phyloP scores from a whole-genome alignment of 30 jellyfish, hydroid and myxozoan species.

The Pseudorhiza aurosa region DNA sequence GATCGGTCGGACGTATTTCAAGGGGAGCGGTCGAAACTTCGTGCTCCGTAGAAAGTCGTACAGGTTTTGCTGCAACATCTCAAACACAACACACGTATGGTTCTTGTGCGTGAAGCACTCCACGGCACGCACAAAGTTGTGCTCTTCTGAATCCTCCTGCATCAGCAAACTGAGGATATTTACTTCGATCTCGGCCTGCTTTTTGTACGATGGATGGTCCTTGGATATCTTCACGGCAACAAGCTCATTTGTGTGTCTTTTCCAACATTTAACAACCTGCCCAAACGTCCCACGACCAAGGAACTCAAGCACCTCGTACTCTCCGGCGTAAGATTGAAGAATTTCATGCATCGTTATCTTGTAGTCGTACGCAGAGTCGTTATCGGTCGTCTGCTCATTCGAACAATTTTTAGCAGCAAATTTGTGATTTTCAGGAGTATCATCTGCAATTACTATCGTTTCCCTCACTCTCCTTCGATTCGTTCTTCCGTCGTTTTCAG shows the following conservation, averaged over 20 bases:
- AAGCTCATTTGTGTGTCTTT: constrained; percentile 93
- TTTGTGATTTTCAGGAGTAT: constrained; percentile 80
- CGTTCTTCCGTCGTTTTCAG: constrained; percentile 66
- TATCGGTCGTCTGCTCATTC: constrained; percentile 59
- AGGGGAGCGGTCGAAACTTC: constrained; percentile 89
- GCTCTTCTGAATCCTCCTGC: constrained; percentile 98
- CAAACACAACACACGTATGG: constrained; percentile 99
- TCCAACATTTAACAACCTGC: constrained; percentile 99
- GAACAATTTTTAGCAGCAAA: constrained; percentile 50
- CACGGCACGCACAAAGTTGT: constrained; percentile 93
- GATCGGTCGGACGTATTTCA: constrained; percentile 96
- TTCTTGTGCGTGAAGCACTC: constrained; percentile 96
- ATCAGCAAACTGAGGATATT: constrained; percentile 86
- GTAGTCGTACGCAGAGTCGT: constrained; percentile 92
- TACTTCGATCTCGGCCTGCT: constrained; percentile 99
- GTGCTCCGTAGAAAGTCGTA: constrained; percentile 96
- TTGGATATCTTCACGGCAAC: constrained; percentile 98
- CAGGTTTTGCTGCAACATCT: constrained; percentile 96
- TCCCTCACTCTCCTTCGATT: constrained; percentile 74
- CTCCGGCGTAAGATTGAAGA: constrained; percentile 95
- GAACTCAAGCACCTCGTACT: constrained; percentile 95
- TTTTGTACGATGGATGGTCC: constrained; percentile 97
- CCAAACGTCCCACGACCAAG: constrained; percentile 99
- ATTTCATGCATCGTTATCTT: constrained; percentile 96
- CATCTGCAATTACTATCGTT: constrained; percentile 93